Evolutionary conservation across 2,888 invertebrate species (phyloP), one percentile per base, ranked within the genome.

Genomic region (Agriopis marginaria): DNA sequence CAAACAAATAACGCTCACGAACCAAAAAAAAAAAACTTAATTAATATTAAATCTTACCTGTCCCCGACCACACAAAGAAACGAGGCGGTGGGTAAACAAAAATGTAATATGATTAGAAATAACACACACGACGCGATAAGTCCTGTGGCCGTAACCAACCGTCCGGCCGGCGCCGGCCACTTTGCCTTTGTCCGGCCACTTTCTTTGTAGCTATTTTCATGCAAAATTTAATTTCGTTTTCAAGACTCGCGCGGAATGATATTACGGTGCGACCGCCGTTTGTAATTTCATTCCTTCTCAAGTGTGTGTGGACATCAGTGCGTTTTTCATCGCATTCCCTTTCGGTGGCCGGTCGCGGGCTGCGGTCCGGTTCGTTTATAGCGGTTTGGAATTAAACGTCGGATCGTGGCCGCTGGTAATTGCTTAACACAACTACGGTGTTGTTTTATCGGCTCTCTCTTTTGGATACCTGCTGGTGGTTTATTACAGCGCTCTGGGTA

Each of bases 191-290:
- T 93, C 84, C 87, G 84, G 82, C 87, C 89, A 89, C 87, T 91
- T 94, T 93, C 94, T 94, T 94, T 93, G 93, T 93, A 90, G 91
- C 90, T 91, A 89, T 92, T 93, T 79, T 92, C 94, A 92, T 93
- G 94, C 93, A 90, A 93, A 93, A 94, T 94, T 94, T 92, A 93
- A 94, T 94, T 93, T 93, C 92, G 93, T 91, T 92, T 92, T 91
- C 92, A 93, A 94, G 94, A 93, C 92, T 92, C 93, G 93, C 87
- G 85, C 83, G 93, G 93, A 93, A 93, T 93, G 93, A 91, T 93
- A 93, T 93, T 93, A 92, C 91, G 86, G 82, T 83, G 86, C 87
- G 86, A 87, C 89, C 89, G 86, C 89, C 84, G 87, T 84, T 86
- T 86, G 91, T 93, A 93, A 93, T 93, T 90, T 90, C 91, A 89